Conservation (phyloP, 2,113 vertebrate genomes). For the Conger conger region DNA sequence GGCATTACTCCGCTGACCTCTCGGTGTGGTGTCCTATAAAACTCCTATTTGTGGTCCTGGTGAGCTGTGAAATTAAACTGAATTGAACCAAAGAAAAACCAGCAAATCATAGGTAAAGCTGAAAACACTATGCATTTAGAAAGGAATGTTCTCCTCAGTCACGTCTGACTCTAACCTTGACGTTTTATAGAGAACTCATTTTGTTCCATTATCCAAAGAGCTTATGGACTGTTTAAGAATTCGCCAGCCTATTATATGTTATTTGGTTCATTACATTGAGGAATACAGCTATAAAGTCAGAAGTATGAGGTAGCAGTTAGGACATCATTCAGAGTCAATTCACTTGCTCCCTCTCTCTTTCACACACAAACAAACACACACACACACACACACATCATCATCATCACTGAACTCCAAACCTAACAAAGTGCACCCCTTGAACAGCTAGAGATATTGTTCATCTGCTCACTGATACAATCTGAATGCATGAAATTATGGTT, state of each 20-base stretch:
- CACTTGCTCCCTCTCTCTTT: not conserved
- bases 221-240: conserved; percentile 43
- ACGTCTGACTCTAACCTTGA: not conserved
- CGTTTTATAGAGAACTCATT: not conserved
- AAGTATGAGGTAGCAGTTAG: not conserved
- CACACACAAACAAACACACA: too few species aligned
- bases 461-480: too few species aligned
- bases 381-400: not conserved
- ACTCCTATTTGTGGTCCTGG: conserved; percentile 56
- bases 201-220: not conserved
- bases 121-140: not conserved
- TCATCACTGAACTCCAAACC: too few species aligned
- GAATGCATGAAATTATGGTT: too few species aligned
- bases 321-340: not conserved
- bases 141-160: not conserved
- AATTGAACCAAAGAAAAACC: conserved; percentile 10
- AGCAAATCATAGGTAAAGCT: not conserved
- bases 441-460: too few species aligned
- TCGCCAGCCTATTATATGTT: not conserved
- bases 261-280: conserved; percentile 12
- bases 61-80: conserved; percentile 65
- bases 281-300: conserved; percentile 7
- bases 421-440: too few species aligned
- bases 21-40: conserved; percentile 48
- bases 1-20: conserved; percentile 27